Conservation (phyloP, 2,113 vertebrate genomes). For the Haliaeetus leucogaster region DNA sequence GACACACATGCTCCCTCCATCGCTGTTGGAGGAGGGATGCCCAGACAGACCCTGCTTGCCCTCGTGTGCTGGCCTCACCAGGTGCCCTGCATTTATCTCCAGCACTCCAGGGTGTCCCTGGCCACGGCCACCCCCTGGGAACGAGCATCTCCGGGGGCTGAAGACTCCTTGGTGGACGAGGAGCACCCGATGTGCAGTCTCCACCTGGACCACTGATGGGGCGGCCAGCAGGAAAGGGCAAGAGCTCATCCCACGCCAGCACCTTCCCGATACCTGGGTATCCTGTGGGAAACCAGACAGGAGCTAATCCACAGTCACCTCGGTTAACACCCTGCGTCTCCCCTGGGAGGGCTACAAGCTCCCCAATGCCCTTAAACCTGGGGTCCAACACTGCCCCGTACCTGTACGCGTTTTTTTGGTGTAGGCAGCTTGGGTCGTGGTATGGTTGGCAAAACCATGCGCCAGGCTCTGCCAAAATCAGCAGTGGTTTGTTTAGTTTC, state of each 20-base stretch:
- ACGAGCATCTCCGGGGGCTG: neutral
- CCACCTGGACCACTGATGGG: neutral
- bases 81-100: neutral
- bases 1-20: neutral
- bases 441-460: neutral
- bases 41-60: fast-evolving
- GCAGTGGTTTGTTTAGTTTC: neutral
- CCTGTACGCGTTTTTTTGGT: fast-evolving
- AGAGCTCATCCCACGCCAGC: neutral
- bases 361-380: neutral
- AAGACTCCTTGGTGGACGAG: neutral
- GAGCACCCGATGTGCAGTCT: fast-evolving
- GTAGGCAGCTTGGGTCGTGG: fast-evolving
- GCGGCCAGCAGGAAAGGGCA: neutral
- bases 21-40: neutral
- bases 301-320: neutral
- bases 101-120: neutral
- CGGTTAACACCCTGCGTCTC: fast-evolving
- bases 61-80: fast-evolving
- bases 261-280: fast-evolving
- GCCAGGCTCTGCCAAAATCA: neutral
- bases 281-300: neutral
- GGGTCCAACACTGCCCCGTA: fast-evolving
- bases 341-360: neutral
- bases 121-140: neutral